Evolutionary conservation across 2,113 vertebrate species (phyloP).

Genomic region (Hippocampus barbouri): DNA sequence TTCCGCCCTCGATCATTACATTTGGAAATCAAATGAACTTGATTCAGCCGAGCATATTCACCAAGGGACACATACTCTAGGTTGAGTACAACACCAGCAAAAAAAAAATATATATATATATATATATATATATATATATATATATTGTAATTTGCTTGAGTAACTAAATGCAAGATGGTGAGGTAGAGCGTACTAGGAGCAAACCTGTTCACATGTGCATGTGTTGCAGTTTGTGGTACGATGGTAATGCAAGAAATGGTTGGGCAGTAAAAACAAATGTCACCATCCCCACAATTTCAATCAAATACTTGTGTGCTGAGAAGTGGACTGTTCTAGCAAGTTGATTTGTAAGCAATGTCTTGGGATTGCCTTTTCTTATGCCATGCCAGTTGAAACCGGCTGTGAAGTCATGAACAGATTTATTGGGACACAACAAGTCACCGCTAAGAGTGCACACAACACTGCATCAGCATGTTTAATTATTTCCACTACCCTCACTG

Average conservation of each 20-base stretch:
- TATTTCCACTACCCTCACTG: constrained; percentile 25
- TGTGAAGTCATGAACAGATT: constrained; percentile 32
- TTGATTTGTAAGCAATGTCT: background rate
- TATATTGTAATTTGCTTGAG: background rate
- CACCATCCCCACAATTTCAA: background rate
- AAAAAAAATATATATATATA: background rate
- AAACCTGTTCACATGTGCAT: background rate
- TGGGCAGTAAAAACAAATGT: background rate
- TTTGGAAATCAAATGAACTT: background rate
- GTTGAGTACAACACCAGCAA: background rate
- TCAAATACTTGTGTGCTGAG: background rate
- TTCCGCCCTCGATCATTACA: background rate
- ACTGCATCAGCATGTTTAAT: constrained; percentile 52
- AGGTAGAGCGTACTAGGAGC: too few relatives aligned
- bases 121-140: too few relatives aligned
- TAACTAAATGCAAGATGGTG: background rate
- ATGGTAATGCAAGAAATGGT: background rate
- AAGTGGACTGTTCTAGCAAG: background rate
- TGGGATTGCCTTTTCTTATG: background rate
- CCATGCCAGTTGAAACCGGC: constrained; percentile 1
- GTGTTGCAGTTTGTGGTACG: background rate
- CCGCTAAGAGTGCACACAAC: constrained; percentile 39
- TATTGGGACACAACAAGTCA: constrained; percentile 36
- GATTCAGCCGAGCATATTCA: background rate
- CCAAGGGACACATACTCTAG: background rate